Conservation (phyloP, 2,797 vertebrate species). For the Okamejei kenojei region DNA sequence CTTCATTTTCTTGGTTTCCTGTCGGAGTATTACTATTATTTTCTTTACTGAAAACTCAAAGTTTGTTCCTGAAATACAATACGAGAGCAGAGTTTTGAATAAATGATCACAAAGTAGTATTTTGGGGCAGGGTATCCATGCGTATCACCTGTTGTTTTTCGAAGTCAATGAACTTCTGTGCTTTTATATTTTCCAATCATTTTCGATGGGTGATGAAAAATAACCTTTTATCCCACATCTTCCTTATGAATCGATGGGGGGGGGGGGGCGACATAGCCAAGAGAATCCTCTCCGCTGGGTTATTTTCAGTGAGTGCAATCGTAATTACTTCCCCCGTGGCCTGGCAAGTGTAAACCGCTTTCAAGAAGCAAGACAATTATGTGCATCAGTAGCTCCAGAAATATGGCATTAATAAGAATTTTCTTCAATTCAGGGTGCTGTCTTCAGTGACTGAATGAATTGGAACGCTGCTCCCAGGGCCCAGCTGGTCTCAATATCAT, state of each 20-base stretch:
- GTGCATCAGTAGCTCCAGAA: neutral
- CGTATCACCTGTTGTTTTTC: neutral
- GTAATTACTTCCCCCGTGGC: no score
- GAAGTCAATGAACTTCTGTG: neutral
- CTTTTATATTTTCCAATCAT: neutral
- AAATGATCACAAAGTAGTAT: neutral
- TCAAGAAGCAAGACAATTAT: neutral
- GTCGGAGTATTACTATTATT: no score
- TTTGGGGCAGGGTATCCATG: neutral
- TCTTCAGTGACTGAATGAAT: conserved; percentile 80
- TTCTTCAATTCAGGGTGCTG: conserved; percentile 42
- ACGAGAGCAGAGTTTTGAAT: neutral
- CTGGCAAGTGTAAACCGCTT: neutral
- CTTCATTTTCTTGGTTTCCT: no score
- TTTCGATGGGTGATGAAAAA: neutral
- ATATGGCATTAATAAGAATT: neutral
- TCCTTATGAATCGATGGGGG: neutral
- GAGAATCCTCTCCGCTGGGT: neutral
- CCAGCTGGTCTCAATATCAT: conserved; percentile 97
- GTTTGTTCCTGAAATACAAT: neutral
- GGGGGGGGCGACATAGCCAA: no score
- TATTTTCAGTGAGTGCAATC: neutral
- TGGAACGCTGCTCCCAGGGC: conserved; percentile 90
- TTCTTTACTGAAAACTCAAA: neutral
- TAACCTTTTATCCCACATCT: neutral